Evolutionary conservation across 30 jellyfish, hydroid and myxozoan species (phyloP), one percentile per base, ranked within the genome.

Genomic region (Hydra vulgaris): DNA sequence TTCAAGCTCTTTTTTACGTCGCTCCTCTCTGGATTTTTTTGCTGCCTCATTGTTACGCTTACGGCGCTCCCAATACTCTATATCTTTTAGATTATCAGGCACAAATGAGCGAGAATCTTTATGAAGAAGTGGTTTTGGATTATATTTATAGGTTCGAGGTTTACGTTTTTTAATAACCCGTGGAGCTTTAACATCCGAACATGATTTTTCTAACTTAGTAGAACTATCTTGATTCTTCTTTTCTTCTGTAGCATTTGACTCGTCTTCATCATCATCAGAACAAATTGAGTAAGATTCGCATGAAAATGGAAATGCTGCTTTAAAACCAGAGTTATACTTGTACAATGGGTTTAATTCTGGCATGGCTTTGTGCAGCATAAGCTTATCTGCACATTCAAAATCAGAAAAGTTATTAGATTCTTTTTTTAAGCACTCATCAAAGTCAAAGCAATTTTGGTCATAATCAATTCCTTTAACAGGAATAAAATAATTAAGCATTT

Each of bases 51-150:
- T 89, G 66, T 89, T 89, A 27, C 97, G 26, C 70, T 86, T 85
- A 18, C 97, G 80, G 54, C 88, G 75, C 70, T 85, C 97, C 97
- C 97, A 89, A 73, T 89, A 89, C 1, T 89, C 97, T 53, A 19
- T 72, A 76, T 84, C 94, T 74, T 89, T 89, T 24, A 79, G 53
- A 1, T 54, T 73, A 0, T 89, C 97, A 5, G 97, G 97, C 15
- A 89, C 97, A 71, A 85, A 84, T 22, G 84, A 61, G 53, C 94
- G 83, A 67, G 77, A 71, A 18, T 76, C 86, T 77, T 89, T 89
- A 18, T 89, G 95, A 70, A 84, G 97, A 27, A 89, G 85, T 53
- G 97, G 97, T 73, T 89, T 89, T 55, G 97, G 97, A 69, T 89
- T 85, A 76, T 89, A 89, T 69, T 80, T 89, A 75, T 89, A 89